A percentile compares a stretch with the other conserved stretches of the same genome.
Evolutionary conservation across 2,797 vertebrate species (phyloP).

Genomic region (Argentina silus): DNA sequence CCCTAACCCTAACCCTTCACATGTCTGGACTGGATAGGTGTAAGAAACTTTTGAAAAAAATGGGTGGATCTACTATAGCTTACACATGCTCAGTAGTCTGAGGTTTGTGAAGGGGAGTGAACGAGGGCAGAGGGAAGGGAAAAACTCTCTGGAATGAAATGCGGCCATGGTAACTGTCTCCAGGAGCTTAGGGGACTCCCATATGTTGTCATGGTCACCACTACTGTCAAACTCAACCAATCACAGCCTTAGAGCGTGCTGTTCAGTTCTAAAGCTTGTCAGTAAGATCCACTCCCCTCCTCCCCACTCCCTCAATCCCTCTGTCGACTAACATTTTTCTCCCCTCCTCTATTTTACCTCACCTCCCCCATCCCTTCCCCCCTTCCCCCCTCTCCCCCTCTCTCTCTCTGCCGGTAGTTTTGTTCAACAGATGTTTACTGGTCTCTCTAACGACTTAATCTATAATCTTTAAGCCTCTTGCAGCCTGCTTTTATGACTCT

Average conservation of each 20-base stretch:
- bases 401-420: constrained; percentile 25
- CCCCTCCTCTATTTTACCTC: background rate
- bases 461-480: constrained; percentile 47
- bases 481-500: constrained; percentile 30
- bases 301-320: constrained; percentile 7
- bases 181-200: constrained; percentile 40
- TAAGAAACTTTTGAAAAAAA: too few relatives aligned
- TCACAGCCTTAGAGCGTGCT: constrained; percentile 12
- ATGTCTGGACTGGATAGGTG: too few relatives aligned
- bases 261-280: constrained; percentile 35
- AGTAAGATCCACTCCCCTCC: constrained; percentile 27
- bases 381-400: background rate
- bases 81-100: too few relatives aligned
- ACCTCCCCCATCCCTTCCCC: background rate
- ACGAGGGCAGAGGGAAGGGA: too few relatives aligned
- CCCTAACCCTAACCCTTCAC: too few relatives aligned
- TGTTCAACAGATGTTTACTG: constrained; percentile 49
- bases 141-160: background rate
- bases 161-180: constrained; percentile 39
- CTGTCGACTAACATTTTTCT: background rate
- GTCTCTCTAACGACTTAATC: constrained; percentile 50
- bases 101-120: too few relatives aligned
- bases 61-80: too few relatives aligned
- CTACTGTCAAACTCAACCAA: constrained; percentile 38
- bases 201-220: constrained; percentile 64